A percentile compares a stretch with the other conserved stretches of the same genome.
phyloP scores from a whole-genome alignment of 2,888 invertebrate species.

The Spialia ferax region DNA sequence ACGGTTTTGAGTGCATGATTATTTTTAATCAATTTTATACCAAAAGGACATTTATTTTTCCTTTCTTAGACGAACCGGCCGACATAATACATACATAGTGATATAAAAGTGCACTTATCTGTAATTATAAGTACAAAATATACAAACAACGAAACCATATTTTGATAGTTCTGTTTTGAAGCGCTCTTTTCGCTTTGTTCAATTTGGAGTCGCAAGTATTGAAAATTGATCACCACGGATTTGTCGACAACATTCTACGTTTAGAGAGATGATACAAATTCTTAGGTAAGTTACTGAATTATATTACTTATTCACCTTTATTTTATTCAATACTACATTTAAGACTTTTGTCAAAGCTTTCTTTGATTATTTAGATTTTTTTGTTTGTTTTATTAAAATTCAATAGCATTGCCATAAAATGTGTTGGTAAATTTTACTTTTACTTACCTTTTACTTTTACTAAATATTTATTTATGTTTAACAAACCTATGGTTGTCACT shows the following conservation, averaged over 20 bases:
- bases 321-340: too few relatives aligned
- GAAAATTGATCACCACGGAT: conserved; percentile 42
- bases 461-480: not conserved
- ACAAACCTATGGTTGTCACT: not conserved
- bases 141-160: conserved; percentile 51
- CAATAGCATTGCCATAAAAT: too few relatives aligned
- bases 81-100: conserved; percentile 45
- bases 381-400: too few relatives aligned
- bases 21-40: conserved; percentile 35
- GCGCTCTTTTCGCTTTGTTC: conserved; percentile 47
- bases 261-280: conserved; percentile 74
- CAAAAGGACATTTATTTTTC: conserved; percentile 43
- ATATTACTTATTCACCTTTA: too few relatives aligned
- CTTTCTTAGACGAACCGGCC: conserved; percentile 42
- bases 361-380: not conserved
- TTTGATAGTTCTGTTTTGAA: conserved; percentile 47
- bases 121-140: conserved; percentile 54
- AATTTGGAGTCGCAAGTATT: conserved; percentile 50
- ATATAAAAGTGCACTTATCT: conserved; percentile 69
- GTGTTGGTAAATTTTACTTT: not conserved
- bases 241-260: conserved; percentile 60
- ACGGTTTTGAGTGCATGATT: conserved; percentile 38
- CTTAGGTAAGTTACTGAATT: conserved; percentile 67
- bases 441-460: too few relatives aligned
- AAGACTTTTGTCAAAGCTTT: too few relatives aligned